Evolutionary conservation across 2,113 vertebrate species (phyloP), one percentile per base, ranked within the genome.

Genomic region (Macroglossus sobrinus): DNA sequence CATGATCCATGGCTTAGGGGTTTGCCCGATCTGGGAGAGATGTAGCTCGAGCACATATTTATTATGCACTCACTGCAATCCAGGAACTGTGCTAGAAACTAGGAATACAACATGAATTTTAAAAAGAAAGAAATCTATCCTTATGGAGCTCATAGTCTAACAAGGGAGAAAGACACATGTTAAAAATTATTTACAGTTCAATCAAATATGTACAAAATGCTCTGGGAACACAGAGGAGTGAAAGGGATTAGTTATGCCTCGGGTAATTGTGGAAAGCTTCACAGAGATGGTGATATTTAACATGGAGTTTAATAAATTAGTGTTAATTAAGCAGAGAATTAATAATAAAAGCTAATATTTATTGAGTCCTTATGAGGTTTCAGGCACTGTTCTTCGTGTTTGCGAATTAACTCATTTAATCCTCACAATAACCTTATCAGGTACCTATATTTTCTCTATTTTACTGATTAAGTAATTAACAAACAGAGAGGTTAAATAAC

Each of bases 281-380:
- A 72, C 96, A 95, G 96, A 96, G 95, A 95, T 93, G 97, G 93
- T 95, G 76, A 81, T 95, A 94, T 97, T 96, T 98, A 96, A 97
- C 94, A 79, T 64, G 57, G 91, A 95, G 71, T 96, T 96, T 97
- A 96, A 96, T 97, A 95, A 97, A 96, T 97, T 95, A 97, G 97
- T 97, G 97, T 90, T 96, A 96, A 97, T 97, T 97, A 97, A 95
- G 94, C 96, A 97, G 94, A 97, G 96, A 96, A 97, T 96, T 97
- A 97, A 97, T 97, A 96, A 94, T 94, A 95, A 98, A 95, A 96
- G 96, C 96, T 96, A 97, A 96, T 96, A 96, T 97, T 97, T 97
- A 94, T 95, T 84, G 93, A 96, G 91, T 96, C 92, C 96, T 96
- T 96, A 88, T 4, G 95, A 88, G 91, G 96, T 88, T 95, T 95